Percentiles rank a stretch among this genome's conserved stretches.
These are phyloP conservation scores for Myanophis thanlyinensis DNA, from an alignment of 2,113 vertebrate species.

Conservation along the genomic window DNA sequence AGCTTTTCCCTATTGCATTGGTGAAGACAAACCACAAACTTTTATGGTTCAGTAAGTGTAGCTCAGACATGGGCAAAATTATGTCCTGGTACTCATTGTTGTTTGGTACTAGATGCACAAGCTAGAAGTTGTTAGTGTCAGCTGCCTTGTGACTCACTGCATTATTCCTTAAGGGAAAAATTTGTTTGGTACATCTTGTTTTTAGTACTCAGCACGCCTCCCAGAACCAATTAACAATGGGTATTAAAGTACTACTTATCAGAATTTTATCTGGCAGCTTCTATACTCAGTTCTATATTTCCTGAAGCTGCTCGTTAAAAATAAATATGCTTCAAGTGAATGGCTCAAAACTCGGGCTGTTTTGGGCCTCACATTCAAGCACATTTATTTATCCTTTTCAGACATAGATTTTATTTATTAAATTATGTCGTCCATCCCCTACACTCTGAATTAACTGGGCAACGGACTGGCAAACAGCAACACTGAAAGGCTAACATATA, in stretches of 20 bases:
- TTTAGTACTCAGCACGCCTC: too few species aligned
- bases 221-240: neutral
- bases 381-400: neutral
- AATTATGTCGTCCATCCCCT: neutral
- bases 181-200: neutral
- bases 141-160: neutral
- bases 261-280: neutral
- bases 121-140: neutral
- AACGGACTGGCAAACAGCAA: neutral
- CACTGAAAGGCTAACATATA: neutral
- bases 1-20: too few species aligned
- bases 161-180: neutral
- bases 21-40: too few species aligned
- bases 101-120: neutral
- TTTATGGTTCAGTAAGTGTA: too few species aligned
- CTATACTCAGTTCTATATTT: neutral
- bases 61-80: too few species aligned
- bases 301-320: neutral
- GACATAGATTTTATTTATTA: neutral
- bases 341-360: neutral
- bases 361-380: neutral
- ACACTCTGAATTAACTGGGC: neutral
- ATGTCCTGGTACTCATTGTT: too few species aligned
- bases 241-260: neutral
- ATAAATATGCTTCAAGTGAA: neutral